phyloP scores from a whole-genome alignment of 92 coral and sea anemone species.

The Blastomussa wellsi region DNA sequence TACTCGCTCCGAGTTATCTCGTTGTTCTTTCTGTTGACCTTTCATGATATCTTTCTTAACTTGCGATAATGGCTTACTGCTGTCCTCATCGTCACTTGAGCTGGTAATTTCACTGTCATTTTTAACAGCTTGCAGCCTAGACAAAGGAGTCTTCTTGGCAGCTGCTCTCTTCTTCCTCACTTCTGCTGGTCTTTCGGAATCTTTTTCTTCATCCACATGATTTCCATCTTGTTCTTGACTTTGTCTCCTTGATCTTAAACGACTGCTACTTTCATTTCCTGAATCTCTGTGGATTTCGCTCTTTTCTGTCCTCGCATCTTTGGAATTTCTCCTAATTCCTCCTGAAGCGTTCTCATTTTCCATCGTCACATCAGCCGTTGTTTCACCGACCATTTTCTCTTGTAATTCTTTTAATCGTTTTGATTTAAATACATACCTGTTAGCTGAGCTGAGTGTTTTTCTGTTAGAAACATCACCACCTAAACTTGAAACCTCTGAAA shows the following conservation, averaged over 20 bases:
- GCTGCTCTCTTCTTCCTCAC: not conserved
- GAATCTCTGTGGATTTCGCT: constrained; percentile 2
- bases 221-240: constrained; percentile 13
- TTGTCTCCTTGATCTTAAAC: not conserved
- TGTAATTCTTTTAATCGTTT: constrained; percentile 77
- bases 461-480: constrained; percentile 1
- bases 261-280: constrained; percentile 39
- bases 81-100: constrained; percentile 80
- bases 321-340: not conserved
- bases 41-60: constrained; percentile 65
- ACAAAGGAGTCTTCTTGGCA: constrained; percentile 9
- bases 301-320: not conserved
- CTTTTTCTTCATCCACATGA: not conserved
- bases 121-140: constrained; percentile 12
- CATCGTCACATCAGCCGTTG: not conserved
- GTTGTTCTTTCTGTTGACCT: not conserved
- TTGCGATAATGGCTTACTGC: constrained; percentile 68
- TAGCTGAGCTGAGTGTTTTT: constrained; percentile 21
- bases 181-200: not conserved
- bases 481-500: constrained; percentile 13
- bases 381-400: constrained; percentile 42
- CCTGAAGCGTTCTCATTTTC: not conserved
- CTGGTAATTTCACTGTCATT: constrained; percentile 26
- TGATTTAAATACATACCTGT: constrained; percentile 63
- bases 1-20: constrained; percentile 51